Percentiles rank a stretch among this genome's conserved stretches.
phyloP scores from a whole-genome alignment of 2,888 invertebrate genomes.

The Atrina japonica region DNA sequence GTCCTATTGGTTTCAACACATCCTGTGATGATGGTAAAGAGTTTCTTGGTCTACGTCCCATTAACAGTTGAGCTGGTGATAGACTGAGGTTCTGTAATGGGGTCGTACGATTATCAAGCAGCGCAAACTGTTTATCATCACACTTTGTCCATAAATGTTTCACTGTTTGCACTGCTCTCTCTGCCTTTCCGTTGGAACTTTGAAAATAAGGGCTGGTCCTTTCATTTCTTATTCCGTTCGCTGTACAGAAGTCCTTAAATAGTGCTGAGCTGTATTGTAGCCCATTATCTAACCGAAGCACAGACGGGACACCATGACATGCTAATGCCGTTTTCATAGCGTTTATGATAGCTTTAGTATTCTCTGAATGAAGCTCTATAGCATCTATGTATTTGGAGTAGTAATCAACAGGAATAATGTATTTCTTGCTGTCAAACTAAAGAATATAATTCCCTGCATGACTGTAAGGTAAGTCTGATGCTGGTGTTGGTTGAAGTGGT shows the following conservation, averaged over 20 bases:
- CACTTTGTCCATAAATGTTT: too few species aligned
- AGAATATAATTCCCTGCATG: too few species aligned
- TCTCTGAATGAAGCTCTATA: not conserved
- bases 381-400: slow-evolving; percentile 6
- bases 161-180: slow-evolving; percentile 56
- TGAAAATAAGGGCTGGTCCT: too few species aligned
- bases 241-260: slow-evolving; percentile 1
- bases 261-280: not conserved
- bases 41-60: too few species aligned
- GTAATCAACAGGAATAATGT: slow-evolving; percentile 30
- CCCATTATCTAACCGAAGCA: slow-evolving; percentile 9
- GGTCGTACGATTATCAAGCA: slow-evolving; percentile 44
- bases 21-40: slow-evolving; percentile 29
- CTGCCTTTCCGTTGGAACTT: slow-evolving; percentile 57
- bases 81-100: too few species aligned
- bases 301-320: too few species aligned
- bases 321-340: too few species aligned
- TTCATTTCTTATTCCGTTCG: slow-evolving; percentile 42
- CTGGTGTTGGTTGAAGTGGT: slow-evolving; percentile 36
- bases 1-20: too few species aligned
- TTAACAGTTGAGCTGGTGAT: too few species aligned
- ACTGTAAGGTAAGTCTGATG: too few species aligned
- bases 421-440: slow-evolving; percentile 45
- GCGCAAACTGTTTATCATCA: too few species aligned
- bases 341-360: too few species aligned